Conservation (phyloP, 2,888 invertebrate genomes). For the Prionchulus punctatus region DNA sequence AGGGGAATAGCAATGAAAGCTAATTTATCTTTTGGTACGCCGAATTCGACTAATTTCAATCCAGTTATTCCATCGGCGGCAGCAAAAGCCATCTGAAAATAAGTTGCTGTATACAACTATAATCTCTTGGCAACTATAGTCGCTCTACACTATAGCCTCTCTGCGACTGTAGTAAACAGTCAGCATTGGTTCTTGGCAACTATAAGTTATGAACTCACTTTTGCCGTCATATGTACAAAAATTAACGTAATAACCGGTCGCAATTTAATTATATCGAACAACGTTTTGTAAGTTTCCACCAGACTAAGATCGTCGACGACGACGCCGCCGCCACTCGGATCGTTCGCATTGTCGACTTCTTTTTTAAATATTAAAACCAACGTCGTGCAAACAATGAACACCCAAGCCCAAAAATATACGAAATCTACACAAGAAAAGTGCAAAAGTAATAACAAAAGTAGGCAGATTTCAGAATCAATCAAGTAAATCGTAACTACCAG, state of each 20-base stretch:
- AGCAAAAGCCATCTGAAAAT: conserved; percentile 67
- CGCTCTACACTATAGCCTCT: too few species aligned
- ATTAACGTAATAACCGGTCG: conserved; percentile 62
- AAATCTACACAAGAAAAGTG: conserved; percentile 48
- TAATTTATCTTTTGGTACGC: conserved; percentile 82
- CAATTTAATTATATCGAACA: conserved; percentile 64
- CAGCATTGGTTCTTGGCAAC: too few species aligned
- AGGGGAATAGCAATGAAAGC: conserved; percentile 81
- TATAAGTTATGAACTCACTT: too few species aligned
- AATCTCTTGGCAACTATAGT: too few species aligned
- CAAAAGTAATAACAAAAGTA: not conserved
- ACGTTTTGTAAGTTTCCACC: conserved; percentile 59
- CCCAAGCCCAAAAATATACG: conserved; percentile 80
- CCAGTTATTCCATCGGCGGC: conserved; percentile 87
- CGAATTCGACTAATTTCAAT: conserved; percentile 82
- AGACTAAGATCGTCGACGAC: conserved; percentile 39
- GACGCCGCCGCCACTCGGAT: conserved; percentile 38
- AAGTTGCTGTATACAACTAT: conserved; percentile 4
- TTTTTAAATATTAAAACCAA: conserved; percentile 70
- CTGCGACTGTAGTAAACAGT: too few species aligned
- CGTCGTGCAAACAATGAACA: conserved; percentile 75
- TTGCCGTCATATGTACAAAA: conserved; percentile 66
- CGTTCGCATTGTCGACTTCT: conserved; percentile 45
- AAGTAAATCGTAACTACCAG: conserved; percentile 25
- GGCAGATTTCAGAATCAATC: not conserved